Base-by-base conservation (phyloP, 2,888 invertebrate genomes). In the Boloria selene region DNA sequence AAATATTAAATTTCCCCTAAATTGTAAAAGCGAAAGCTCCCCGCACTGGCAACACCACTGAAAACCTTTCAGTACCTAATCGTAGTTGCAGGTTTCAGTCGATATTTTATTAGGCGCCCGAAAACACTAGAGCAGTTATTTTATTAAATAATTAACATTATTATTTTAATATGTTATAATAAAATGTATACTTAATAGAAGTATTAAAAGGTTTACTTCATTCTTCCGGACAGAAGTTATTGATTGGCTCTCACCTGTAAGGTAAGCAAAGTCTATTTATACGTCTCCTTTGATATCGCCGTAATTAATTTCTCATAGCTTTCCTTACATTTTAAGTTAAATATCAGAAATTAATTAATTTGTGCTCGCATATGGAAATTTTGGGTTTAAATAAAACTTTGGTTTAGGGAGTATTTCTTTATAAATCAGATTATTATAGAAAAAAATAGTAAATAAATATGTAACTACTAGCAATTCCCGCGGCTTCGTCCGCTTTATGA, bases 51-150 rank as follows among this genome's bases (percentile, higher is more conserved):
- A 77, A 72, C 74, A 73, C 71, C 18, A 49, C 44, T 31, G 61
- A 56, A 72, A 72, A 67, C 55, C 63, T 65, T 73, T 71, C 71
- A 72, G 66, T 53, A 51, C 63, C 65, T 47, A 62, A 67, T 31
- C 44, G 2, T 22, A n/a, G 42, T 31, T 22, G 52, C 60, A 44
- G 68, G 2, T 72, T 77, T 79, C 81, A 84, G 85, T 85, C 85
- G 84, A 85, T 85, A 85, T 76, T 73, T 70, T 72, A 71, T 75
- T 73, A 74, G 71, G 70, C 70, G 71, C 58, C 62, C 47, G 31
- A 50, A 69, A 72, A 71, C 73, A 70, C 6, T 22, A 42, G 10
- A 10, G 7, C 31, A 0, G 6, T 5, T 42, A 18, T 55, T 56
- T 22, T 38, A 13, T 54, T 38, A 13, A 38, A 38, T 38, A 3